phyloP scores from a whole-genome alignment of 2,888 invertebrate species.

The Oscheius onirici region DNA sequence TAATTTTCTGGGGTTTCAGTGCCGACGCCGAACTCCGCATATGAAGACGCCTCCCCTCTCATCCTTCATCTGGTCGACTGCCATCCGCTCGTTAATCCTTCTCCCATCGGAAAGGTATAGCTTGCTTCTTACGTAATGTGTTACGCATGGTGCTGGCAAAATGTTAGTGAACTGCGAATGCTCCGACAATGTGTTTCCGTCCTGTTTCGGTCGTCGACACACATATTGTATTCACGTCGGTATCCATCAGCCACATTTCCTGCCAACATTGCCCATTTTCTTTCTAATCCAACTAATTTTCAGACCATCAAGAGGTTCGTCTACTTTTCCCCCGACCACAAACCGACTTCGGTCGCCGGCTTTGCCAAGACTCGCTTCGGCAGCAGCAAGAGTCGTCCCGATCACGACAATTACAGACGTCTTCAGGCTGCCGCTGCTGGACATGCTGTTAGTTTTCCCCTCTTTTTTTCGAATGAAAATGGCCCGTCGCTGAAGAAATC shows the following conservation, averaged over 20 bases:
- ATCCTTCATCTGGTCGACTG: constrained; percentile 6
- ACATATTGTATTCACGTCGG: no score
- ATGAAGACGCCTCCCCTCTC: not conserved
- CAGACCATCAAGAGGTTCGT: constrained; percentile 31
- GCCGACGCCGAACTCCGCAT: not conserved
- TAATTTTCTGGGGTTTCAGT: not conserved
- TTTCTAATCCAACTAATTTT: not conserved
- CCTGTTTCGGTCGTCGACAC: no score
- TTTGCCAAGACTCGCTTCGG: constrained; percentile 54
- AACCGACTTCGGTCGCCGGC: constrained; percentile 38
- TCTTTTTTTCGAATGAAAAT: no score
- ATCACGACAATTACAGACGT: constrained; percentile 27
- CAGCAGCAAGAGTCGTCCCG: constrained; percentile 33
- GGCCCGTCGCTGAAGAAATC: no score
- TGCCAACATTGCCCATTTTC: no score
- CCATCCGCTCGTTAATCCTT: constrained; percentile 6
- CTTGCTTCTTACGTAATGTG: not conserved
- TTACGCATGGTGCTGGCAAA: no score
- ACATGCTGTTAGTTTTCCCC: no score
- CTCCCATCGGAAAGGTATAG: constrained; percentile 9
- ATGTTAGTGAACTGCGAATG: no score
- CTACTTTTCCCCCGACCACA: constrained; percentile 38
- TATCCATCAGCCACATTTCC: no score
- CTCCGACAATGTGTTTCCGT: no score
- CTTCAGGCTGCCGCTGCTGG: constrained; percentile 27